Base-by-base conservation (phyloP, 2,888 invertebrate species). In the Acrobasis consociella region DNA sequence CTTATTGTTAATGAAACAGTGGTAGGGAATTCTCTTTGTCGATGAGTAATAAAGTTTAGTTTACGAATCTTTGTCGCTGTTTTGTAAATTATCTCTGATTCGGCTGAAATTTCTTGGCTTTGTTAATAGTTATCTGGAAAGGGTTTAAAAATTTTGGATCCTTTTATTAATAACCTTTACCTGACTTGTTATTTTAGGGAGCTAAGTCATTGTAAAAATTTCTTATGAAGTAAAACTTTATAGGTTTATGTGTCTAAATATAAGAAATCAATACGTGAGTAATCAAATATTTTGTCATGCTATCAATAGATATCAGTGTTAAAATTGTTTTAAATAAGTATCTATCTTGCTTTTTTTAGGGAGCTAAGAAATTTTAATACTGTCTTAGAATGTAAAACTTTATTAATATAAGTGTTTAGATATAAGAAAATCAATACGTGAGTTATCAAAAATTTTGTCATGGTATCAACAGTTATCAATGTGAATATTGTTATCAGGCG, bases 401-500 rank as follows among this genome's bases (percentile, higher is more conserved):
- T 31, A 5, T 31, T 31, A 7, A 7, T 31, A 31, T 31, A 31
- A 31, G 11, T 39, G 8, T 10, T 7, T 42, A 10, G n/a, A 3
- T 13, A 46, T 46, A 46, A 46, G 13, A 46, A 46, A 46, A 46
- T 46, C 42, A 46, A 46, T 46, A 46, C 46, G 13, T 46, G 46
- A 46, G 46, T 11, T 5, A n/a, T 13, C 52, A 5, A 49, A 42
- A 13, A 59, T 62, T 13, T 50, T 39, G 42, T 59, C 64, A 55
- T 58, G 42, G 9, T 63, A 64, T 63, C 38, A 58, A 50, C 58
- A 49, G 49, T 62, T 53, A 62, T 62, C 60, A 60, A 58, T 51
- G 51, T 58, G 62, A 58, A 55, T 58, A 61, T 65, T 67, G 62
- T 60, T 74, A 75, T 72, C 72, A 63, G 69, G 70, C 73, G 70